A percentile compares a stretch with the other conserved stretches of the same genome.
These are phyloP conservation scores for Campylomormyrus numenius DNA, from an alignment of 2,113 vertebrate species.

Conservation along the genomic window DNA sequence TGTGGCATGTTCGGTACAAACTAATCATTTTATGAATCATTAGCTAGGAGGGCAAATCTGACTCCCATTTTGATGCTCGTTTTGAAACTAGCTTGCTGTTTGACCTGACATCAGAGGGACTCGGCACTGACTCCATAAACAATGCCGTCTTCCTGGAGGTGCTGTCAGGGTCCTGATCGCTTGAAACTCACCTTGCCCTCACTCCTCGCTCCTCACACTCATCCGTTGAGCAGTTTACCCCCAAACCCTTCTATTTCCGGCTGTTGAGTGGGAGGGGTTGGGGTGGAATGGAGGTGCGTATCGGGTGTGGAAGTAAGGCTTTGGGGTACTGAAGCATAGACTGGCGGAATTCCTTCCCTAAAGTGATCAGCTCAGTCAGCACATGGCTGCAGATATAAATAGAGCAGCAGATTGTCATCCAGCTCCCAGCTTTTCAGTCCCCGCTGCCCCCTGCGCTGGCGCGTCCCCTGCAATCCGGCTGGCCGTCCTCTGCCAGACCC, in stretches of 20 bases:
- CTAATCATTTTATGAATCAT: slow-evolving; percentile 1
- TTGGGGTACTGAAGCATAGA: not conserved
- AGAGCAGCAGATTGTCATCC: slow-evolving; percentile 19
- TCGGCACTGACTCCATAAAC: not conserved
- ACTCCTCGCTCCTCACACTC: not conserved
- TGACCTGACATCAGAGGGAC: not conserved
- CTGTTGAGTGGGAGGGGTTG: not conserved
- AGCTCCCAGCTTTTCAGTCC: slow-evolving; percentile 15
- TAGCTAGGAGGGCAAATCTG: not conserved
- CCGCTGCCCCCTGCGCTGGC: not conserved
- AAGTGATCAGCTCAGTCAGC: slow-evolving; percentile 1
- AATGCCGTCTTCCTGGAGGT: not conserved
- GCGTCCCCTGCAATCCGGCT: slow-evolving; percentile 1
- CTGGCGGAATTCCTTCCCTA: not conserved
- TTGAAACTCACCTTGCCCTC: not conserved
- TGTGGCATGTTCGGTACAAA: not conserved
- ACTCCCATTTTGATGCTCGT: not conserved
- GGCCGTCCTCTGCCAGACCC: slow-evolving; percentile 3
- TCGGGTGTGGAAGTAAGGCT: not conserved
- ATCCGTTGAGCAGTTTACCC: too few species aligned
- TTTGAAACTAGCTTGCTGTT: too few species aligned
- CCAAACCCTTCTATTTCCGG: not conserved
- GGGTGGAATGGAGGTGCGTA: not conserved
- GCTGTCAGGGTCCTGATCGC: not conserved
- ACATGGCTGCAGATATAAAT: slow-evolving; percentile 18